Conservation (phyloP, 2,797 vertebrate genomes). For the Coilia nasus region DNA sequence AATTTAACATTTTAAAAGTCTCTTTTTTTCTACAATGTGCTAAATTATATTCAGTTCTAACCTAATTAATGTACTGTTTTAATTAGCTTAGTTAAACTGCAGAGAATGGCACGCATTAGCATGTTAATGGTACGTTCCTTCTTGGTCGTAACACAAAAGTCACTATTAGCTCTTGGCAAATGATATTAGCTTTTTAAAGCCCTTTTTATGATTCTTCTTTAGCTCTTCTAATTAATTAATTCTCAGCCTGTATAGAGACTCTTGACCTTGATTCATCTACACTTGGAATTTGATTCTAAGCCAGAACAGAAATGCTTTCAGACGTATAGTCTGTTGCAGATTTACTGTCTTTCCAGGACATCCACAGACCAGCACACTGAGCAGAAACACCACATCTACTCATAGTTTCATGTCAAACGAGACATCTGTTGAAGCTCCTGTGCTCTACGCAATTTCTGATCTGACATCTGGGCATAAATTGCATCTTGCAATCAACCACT, state of each 20-base stretch:
- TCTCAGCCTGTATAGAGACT: not conserved
- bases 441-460: not conserved
- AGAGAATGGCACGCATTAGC: constrained; percentile 45
- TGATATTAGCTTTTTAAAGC: not conserved
- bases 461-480: constrained; percentile 55
- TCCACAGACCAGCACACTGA: not conserved
- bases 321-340: too few relatives aligned
- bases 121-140: constrained; percentile 55
- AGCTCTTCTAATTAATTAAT: constrained; percentile 8
- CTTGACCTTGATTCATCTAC: not conserved
- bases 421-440: not conserved
- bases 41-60: constrained; percentile 35
- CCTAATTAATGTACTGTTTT: constrained; percentile 44
- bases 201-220: not conserved
- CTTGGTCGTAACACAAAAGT: constrained; percentile 44
- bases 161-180: not conserved
- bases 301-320: not conserved
- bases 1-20: not conserved
- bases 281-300: not conserved
- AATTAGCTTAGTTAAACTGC: constrained; percentile 47
- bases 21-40: constrained; percentile 21
- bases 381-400: not conserved
- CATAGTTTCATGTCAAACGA: not conserved
- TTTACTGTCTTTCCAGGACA: not conserved
- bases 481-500: constrained; percentile 60